Conservation (phyloP, 2,113 vertebrate genomes). For the Amblyornis subalaris region DNA sequence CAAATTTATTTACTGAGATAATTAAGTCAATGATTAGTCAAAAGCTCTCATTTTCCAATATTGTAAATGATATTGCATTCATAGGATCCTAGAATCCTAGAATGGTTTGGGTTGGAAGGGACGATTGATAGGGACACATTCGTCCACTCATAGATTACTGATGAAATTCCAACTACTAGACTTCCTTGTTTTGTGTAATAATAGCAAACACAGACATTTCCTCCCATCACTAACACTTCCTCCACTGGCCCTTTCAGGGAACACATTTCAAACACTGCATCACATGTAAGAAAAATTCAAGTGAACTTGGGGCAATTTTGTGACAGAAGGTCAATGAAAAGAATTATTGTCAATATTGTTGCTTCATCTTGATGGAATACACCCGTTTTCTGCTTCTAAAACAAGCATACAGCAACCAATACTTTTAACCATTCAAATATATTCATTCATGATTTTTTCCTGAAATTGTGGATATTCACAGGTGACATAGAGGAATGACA, state of each 20-base stretch:
- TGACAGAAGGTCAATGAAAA: background rate
- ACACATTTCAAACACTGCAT: background rate
- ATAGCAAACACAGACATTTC: background rate
- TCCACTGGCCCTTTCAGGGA: background rate
- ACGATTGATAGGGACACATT: background rate
- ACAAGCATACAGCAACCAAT: background rate
- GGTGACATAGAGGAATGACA: background rate
- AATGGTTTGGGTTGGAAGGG: background rate
- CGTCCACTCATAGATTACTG: background rate
- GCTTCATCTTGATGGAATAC: background rate
- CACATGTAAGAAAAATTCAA: background rate
- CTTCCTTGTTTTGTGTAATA: background rate
- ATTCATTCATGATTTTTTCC: background rate
- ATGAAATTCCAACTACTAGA: background rate
- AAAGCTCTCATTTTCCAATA: background rate
- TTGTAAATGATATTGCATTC: background rate
- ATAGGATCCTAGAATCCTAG: background rate
- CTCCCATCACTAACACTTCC: background rate
- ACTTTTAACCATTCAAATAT: background rate
- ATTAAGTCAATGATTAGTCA: background rate
- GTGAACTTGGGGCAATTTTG: background rate
- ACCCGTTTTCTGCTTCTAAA: background rate
- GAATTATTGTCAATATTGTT: background rate
- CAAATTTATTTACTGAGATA: background rate
- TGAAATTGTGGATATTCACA: background rate